Conservation (phyloP, 2,888 invertebrate species). For the Dermolepida albohirtum region DNA sequence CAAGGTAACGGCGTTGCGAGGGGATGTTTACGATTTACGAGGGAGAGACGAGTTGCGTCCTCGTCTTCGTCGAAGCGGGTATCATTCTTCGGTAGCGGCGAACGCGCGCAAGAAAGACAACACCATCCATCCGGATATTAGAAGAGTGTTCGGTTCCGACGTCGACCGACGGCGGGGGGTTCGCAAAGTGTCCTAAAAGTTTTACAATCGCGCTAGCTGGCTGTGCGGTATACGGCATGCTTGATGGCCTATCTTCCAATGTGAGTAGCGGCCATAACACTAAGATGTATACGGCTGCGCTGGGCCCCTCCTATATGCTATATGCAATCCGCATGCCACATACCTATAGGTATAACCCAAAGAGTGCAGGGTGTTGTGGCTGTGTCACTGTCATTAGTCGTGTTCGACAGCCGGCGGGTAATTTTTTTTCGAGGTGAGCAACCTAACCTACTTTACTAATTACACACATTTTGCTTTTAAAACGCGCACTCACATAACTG, state of each 20-base stretch:
- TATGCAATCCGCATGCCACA: slow-evolving; percentile 66
- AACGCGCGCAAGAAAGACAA: slow-evolving; percentile 56
- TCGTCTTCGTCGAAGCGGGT: slow-evolving; percentile 37
- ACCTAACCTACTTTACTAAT: slow-evolving; percentile 62
- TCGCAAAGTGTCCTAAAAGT: slow-evolving; percentile 69
- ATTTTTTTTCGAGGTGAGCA: slow-evolving; percentile 60
- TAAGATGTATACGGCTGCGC: slow-evolving; percentile 74
- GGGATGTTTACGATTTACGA: slow-evolving; percentile 63
- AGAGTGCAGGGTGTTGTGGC: slow-evolving; percentile 64
- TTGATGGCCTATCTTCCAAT: slow-evolving; percentile 76
- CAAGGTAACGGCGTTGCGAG: slow-evolving; percentile 47
- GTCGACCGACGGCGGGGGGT: slow-evolving; percentile 50
- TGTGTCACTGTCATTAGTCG: slow-evolving; percentile 65
- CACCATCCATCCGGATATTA: slow-evolving; percentile 63
- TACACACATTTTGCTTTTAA: slow-evolving; percentile 55
- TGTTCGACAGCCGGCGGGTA: slow-evolving; percentile 65
- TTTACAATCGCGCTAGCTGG: slow-evolving; percentile 71
- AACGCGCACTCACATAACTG: slow-evolving; percentile 12
- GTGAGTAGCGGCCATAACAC: slow-evolving; percentile 74
- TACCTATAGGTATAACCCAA: slow-evolving; percentile 65
- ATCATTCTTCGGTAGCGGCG: slow-evolving; percentile 51
- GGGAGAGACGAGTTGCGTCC: slow-evolving; percentile 35
- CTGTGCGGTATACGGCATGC: slow-evolving; percentile 68
- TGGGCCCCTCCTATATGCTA: slow-evolving; percentile 64
- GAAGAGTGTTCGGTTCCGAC: slow-evolving; percentile 61